These are phyloP conservation scores for Listrodromus nycthemerus DNA, from an alignment of 2,888 invertebrate species.

Conservation along the genomic window DNA sequence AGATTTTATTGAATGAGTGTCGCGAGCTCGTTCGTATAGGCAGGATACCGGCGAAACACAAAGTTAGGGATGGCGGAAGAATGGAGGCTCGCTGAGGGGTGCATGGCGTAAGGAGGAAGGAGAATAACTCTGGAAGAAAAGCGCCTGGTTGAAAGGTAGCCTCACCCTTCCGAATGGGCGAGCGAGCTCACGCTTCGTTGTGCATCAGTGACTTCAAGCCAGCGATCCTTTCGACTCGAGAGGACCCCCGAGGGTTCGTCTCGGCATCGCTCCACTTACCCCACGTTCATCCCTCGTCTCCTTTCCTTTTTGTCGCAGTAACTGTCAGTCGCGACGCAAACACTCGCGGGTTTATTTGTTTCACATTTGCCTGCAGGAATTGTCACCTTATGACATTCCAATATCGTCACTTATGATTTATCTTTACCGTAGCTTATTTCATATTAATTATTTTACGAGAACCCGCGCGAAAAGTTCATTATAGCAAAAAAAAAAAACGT, in stretches of 20 bases:
- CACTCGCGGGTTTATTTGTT: conserved; percentile 3
- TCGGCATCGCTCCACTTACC: conserved; percentile 36
- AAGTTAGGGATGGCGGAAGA: conserved; percentile 6
- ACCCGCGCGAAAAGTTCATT: not conserved
- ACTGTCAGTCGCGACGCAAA: conserved; percentile 21
- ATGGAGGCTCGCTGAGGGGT: conserved; percentile 22
- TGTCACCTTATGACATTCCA: not conserved
- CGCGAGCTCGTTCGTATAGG: conserved; percentile 22
- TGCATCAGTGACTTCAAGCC: conserved; percentile 65
- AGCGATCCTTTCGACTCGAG: conserved; percentile 43
- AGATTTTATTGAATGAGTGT: conserved; percentile 65
- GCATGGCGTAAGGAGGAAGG: conserved; percentile 8
- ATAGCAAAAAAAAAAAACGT: not conserved
- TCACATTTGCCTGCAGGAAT: not conserved
- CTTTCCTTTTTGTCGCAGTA: conserved; percentile 10
- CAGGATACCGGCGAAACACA: conserved; percentile 36
- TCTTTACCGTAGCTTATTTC: not conserved
- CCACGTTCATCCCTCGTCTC: not conserved
- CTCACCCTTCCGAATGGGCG: conserved; percentile 72
- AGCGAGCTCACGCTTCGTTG: conserved; percentile 50
- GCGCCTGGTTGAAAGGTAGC: conserved; percentile 73
- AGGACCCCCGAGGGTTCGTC: conserved; percentile 32
- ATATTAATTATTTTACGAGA: not conserved
- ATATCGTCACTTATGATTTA: not conserved
- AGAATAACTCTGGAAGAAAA: conserved; percentile 18